Conservation (phyloP, 2,113 vertebrate species). For the Okapia johnstoni region DNA sequence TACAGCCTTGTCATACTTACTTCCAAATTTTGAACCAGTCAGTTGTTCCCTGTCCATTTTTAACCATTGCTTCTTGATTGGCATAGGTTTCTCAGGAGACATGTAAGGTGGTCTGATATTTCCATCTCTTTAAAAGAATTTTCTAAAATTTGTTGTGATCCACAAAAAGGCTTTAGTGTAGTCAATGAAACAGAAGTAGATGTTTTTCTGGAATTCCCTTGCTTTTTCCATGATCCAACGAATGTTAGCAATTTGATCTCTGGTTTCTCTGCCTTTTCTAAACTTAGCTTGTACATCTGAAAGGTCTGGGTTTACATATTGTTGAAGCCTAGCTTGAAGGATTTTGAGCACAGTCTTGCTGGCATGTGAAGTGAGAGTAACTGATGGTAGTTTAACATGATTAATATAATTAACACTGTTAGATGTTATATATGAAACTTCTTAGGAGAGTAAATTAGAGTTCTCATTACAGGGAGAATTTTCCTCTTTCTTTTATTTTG, state of each 20-base stretch:
- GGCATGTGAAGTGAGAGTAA: neutral
- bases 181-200: neutral
- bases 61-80: neutral
- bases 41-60: neutral
- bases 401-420: neutral
- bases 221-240: neutral
- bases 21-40: neutral
- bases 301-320: neutral
- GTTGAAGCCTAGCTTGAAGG: neutral
- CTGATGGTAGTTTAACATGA: neutral
- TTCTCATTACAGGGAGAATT: neutral
- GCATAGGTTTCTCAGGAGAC: neutral
- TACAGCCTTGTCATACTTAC: neutral
- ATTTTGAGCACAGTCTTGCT: neutral
- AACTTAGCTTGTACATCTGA: neutral
- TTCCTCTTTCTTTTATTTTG: neutral
- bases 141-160: neutral
- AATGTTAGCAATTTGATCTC: neutral
- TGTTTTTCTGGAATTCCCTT: neutral
- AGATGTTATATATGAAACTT: neutral
- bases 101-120: neutral
- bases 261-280: neutral
- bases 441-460: neutral
- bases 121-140: neutral
- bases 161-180: neutral